Base-by-base conservation (phyloP, 2,888 invertebrate species). In the Carterocephalus palaemon region DNA sequence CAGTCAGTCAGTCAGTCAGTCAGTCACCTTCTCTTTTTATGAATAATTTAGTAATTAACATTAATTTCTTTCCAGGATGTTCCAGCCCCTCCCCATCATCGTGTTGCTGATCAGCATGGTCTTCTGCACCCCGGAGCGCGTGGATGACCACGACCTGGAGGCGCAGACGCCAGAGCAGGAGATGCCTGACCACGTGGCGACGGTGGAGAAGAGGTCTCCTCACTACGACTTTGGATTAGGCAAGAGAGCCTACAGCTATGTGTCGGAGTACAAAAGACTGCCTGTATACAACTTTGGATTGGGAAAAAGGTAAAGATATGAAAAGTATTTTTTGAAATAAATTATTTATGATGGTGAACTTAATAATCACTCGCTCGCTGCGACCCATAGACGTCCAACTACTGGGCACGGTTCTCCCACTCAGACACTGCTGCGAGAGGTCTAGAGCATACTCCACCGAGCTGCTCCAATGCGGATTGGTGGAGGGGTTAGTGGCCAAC, bases 231-330 rank as follows among this genome's bases (percentile, higher is more conserved):
- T 88, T 51, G 89, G 88, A 0, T 64, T 89, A 1, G 89, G 88
- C 31, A 89, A 89, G 56, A 60, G 88, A 2, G 87, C 86, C 0
- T 90, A 90, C 62, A 89, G 89, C 60, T 91, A 91, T 60, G 89
- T 90, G 0, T 89, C 90, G 0, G 90, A 91, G 52, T 90, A 89
- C 56, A 91, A 91, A 54, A 74, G 91, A 51, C 75, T 90, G 3
- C 87, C 87, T 0, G 87, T 88, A 0, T 90, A 89, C 59, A 88
- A 88, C 59, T 90, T 90, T 53, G 90, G 90, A 7, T 63, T 90
- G 28, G 90, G 90, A 0, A 90, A 90, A 54, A 82, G 90, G 66
- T 84, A 46, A 45, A 37, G n/a, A n/a, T n/a, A n/a, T n/a, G n/a
- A n/a, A n/a, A n/a, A n/a, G n/a, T n/a, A 41, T n/a, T n/a, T n/a